Percentiles rank a stretch among this genome's conserved stretches.
Conservation (phyloP, 1,140 invertebrate species). For the Lepidostoma basale region DNA sequence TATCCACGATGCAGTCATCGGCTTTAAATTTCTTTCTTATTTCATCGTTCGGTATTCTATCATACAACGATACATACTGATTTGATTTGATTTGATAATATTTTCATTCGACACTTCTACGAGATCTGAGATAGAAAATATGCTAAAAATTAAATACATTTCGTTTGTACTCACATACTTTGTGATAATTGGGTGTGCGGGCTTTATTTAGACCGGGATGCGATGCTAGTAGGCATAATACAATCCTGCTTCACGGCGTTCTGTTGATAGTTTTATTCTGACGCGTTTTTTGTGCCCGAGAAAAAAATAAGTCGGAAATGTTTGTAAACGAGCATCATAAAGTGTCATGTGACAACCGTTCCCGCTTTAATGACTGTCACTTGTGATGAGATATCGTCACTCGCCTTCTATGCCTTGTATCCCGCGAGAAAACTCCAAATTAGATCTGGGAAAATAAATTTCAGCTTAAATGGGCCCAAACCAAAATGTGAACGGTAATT, state of each 20-base stretch:
- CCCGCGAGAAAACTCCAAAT: slow-evolving; percentile 14
- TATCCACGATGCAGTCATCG: too few relatives aligned
- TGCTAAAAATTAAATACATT: too few relatives aligned
- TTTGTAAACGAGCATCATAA: slow-evolving; percentile 47
- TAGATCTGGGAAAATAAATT: slow-evolving; percentile 23
- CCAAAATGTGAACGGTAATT: not conserved
- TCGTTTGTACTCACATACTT: too few relatives aligned
- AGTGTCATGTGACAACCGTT: slow-evolving; percentile 45
- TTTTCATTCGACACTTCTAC: too few relatives aligned
- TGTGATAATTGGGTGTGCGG: slow-evolving; percentile 5
- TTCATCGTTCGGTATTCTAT: too few relatives aligned
- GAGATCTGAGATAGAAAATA: too few relatives aligned
- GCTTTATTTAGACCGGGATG: slow-evolving; percentile 11
- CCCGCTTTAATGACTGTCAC: slow-evolving; percentile 45
- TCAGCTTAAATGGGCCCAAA: slow-evolving; percentile 18
- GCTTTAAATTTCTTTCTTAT: too few relatives aligned
- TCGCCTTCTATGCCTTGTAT: slow-evolving; percentile 20
- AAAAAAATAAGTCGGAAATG: slow-evolving; percentile 43
- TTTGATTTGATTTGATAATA: too few relatives aligned
- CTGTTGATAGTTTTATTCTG: slow-evolving; percentile 41
- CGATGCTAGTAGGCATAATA: too few relatives aligned
- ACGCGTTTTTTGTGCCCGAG: slow-evolving; percentile 30
- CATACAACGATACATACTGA: too few relatives aligned
- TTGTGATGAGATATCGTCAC: slow-evolving; percentile 47
- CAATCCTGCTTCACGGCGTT: slow-evolving; percentile 19